phyloP scores from a whole-genome alignment of 2,797 vertebrate species.

The Bucorvus abyssinicus region DNA sequence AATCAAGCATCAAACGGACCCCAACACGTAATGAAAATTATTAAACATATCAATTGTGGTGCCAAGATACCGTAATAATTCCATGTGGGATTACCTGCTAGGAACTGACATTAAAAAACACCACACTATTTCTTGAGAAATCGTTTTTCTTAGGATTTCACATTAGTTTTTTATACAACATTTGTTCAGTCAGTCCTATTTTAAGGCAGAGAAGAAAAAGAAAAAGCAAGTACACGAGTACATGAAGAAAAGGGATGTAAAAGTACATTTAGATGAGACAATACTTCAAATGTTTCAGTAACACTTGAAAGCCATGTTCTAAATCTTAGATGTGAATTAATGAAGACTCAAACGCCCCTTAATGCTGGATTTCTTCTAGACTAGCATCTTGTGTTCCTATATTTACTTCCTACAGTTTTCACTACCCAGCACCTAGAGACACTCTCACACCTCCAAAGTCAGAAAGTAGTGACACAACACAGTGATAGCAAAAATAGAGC shows the following conservation, averaged over 20 bases:
- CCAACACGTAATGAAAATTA: slow-evolving; percentile 44
- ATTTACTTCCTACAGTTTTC: neutral
- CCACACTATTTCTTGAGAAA: neutral
- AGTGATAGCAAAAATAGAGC: neutral
- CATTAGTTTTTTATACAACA: neutral
- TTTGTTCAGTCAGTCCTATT: neutral
- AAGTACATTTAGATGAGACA: neutral
- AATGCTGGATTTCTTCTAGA: neutral
- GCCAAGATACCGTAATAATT: slow-evolving; percentile 25
- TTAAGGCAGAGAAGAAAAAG: neutral
- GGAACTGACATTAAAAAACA: neutral
- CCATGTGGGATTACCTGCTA: neutral
- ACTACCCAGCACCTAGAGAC: too few species aligned
- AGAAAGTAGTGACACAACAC: too few species aligned
- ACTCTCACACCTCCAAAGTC: neutral
- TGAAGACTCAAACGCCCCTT: neutral
- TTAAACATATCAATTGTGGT: slow-evolving; percentile 14
- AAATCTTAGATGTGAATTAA: neutral
- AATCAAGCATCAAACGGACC: slow-evolving; percentile 36
- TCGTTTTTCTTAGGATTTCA: neutral
- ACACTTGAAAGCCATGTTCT: neutral
- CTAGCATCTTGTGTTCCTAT: neutral
- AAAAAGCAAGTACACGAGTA: neutral
- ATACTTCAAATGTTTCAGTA: neutral
- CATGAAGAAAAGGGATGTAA: neutral